Evolutionary conservation across 2,888 invertebrate genomes (phyloP).

Genomic region (Campopleginae sp.): DNA sequence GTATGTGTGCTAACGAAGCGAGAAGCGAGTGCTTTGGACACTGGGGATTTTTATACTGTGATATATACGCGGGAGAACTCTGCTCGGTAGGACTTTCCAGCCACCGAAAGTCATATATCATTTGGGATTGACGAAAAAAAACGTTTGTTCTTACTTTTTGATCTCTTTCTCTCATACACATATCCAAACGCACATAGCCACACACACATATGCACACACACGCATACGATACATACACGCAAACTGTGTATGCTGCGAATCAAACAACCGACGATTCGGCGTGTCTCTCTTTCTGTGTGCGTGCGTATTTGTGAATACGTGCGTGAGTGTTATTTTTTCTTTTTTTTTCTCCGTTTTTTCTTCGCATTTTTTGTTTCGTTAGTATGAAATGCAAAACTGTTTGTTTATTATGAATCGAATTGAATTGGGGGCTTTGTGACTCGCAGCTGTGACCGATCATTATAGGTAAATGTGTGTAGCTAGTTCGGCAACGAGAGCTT

Average conservation of each 20-base stretch:
- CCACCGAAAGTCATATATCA: conserved; percentile 53
- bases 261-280: conserved; percentile 60
- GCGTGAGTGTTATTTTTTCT: conserved; percentile 55
- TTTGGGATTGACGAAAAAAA: conserved; percentile 6
- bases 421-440: conserved; percentile 75
- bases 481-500: conserved; percentile 21
- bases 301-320: conserved; percentile 42
- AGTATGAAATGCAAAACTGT: conserved; percentile 69
- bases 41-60: conserved; percentile 59
- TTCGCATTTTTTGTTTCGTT: conserved; percentile 71
- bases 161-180: conserved; percentile 31
- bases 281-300: conserved; percentile 21
- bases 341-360: conserved; percentile 59
- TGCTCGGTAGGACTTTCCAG: conserved; percentile 55
- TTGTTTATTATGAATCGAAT: conserved; percentile 79
- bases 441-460: conserved; percentile 74
- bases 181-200: background rate
- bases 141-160: conserved; percentile 36
- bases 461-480: conserved; percentile 75
- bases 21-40: conserved; percentile 58
- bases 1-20: conserved; percentile 47
- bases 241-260: conserved; percentile 41
- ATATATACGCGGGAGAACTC: conserved; percentile 36
- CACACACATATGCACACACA: conserved; percentile 1
- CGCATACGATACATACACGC: conserved; percentile 8